Evolutionary conservation across 2,797 vertebrate genomes (phyloP).

Genomic region (Enteromius trimaculatus): DNA sequence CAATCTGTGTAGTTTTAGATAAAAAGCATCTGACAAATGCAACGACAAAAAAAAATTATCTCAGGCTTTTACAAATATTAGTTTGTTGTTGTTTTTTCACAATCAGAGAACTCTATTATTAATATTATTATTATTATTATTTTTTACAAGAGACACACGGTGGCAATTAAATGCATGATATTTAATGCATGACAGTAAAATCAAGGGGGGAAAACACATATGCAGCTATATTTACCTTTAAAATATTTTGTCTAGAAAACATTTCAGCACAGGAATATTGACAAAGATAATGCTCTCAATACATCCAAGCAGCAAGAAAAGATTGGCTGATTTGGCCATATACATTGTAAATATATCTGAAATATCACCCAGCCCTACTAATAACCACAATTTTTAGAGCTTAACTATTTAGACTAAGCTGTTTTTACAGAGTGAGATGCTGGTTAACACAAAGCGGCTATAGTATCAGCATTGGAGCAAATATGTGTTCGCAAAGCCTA

Average conservation of each 20-base stretch:
- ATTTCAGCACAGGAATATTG: not conserved
- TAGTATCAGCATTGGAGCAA: conserved; percentile 6
- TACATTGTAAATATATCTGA: not conserved
- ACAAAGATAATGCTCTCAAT: not conserved
- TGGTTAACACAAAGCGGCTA: conserved; percentile 13
- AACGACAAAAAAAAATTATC: not conserved
- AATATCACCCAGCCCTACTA: not conserved
- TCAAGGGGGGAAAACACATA: too few species aligned
- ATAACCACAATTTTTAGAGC: not conserved
- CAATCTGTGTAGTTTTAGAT: too few species aligned
- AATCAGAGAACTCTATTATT: not conserved
- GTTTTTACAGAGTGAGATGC: not conserved
- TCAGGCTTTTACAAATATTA: too few species aligned
- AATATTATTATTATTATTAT: too few species aligned
- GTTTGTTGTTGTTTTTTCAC: too few species aligned
- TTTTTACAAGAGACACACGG: not conserved
- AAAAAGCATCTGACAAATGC: too few species aligned
- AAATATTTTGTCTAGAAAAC: not conserved
- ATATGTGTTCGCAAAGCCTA: conserved; percentile 41
- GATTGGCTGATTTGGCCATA: too few species aligned
- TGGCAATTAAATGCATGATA: not conserved
- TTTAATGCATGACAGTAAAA: not conserved
- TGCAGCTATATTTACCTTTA: too few species aligned
- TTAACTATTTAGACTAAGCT: not conserved
- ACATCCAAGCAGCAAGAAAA: not conserved